Percentiles rank a stretch among this genome's conserved stretches.
Evolutionary conservation across 1,140 invertebrate species (phyloP).

Genomic region (Drosophila orena): DNA sequence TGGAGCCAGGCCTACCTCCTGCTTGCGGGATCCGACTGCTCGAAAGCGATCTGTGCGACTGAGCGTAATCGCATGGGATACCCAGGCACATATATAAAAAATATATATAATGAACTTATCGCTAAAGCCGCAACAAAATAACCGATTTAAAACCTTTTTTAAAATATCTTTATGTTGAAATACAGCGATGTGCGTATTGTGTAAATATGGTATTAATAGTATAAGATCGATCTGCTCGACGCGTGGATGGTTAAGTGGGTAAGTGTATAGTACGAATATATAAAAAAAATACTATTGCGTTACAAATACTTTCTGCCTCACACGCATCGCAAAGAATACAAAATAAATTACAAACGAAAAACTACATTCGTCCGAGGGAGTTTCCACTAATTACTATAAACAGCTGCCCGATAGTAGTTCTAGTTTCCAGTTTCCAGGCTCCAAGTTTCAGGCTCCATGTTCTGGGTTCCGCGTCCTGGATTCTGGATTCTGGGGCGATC

Average conservation of each 20-base stretch:
- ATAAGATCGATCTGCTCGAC: constrained; percentile 33
- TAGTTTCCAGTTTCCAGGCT: constrained; percentile 5
- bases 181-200: constrained; percentile 12
- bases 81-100: no score
- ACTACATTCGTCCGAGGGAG: constrained; percentile 17
- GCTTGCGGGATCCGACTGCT: background rate
- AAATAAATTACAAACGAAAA: constrained; percentile 46
- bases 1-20: background rate
- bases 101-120: background rate
- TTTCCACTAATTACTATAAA: constrained; percentile 45
- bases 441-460: background rate
- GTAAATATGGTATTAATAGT: constrained; percentile 27
- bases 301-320: constrained; percentile 46
- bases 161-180: constrained; percentile 24
- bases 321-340: constrained; percentile 37
- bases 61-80: background rate
- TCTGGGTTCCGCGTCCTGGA: background rate
- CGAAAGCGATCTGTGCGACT: background rate
- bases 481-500: constrained; percentile 6
- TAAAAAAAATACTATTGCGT: constrained; percentile 53
- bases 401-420: constrained; percentile 31
- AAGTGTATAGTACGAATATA: constrained; percentile 38
- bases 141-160: background rate
- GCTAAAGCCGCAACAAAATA: background rate
- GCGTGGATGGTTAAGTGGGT: constrained; percentile 25